Conservation (phyloP, 2,888 invertebrate species). For the Ametastegia equiseti region DNA sequence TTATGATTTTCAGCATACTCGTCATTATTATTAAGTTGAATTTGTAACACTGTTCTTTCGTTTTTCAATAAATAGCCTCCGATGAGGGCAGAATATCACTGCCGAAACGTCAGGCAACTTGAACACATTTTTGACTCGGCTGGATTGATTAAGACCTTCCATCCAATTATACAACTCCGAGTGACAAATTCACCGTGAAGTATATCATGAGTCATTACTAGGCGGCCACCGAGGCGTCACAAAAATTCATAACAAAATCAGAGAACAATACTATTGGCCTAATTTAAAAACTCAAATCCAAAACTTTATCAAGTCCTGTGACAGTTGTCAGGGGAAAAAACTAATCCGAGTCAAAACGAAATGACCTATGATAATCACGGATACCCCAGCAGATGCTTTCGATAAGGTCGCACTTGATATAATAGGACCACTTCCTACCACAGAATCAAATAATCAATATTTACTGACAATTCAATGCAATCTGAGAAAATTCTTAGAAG, state of each 20-base stretch:
- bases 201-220: conserved; percentile 43
- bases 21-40: too few relatives aligned
- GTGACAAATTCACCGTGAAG: too few relatives aligned
- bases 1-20: too few relatives aligned
- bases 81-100: too few relatives aligned
- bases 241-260: conserved; percentile 52
- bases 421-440: conserved; percentile 54
- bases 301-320: conserved; percentile 47
- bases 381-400: conserved; percentile 51
- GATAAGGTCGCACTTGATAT: conserved; percentile 53
- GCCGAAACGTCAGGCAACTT: too few relatives aligned
- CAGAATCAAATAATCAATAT: conserved; percentile 54
- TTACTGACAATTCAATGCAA: conserved; percentile 54
- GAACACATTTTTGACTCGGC: too few relatives aligned
- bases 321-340: conserved; percentile 53
- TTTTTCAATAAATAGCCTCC: too few relatives aligned
- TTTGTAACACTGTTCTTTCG: too few relatives aligned
- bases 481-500: conserved; percentile 51
- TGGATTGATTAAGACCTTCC: too few relatives aligned
- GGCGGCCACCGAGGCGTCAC: conserved; percentile 51
- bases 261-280: conserved; percentile 51
- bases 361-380: conserved; percentile 54
- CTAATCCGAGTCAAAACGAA: conserved; percentile 50
- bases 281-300: conserved; percentile 53
- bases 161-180: too few relatives aligned